These are phyloP conservation scores for Coilia nasus DNA, from an alignment of 2,797 vertebrate genomes.

Conservation along the genomic window DNA sequence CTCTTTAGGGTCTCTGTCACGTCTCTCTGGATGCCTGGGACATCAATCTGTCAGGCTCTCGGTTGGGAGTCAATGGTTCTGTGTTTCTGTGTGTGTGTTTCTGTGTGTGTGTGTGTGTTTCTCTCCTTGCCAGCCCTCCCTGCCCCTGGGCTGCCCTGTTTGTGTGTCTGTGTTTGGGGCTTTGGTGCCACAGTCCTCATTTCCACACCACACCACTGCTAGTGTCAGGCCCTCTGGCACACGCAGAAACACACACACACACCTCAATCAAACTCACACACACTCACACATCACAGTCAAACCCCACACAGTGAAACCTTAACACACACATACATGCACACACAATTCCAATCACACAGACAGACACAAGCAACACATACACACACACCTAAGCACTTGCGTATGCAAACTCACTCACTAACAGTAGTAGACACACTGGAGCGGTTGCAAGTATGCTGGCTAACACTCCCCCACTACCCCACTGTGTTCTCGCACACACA, in stretches of 20 bases:
- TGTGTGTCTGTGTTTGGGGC: neutral
- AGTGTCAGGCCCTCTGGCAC: neutral
- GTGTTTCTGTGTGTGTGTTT: neutral
- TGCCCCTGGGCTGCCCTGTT: slow-evolving; percentile 1
- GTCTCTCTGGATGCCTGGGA: slow-evolving; percentile 18
- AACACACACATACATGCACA: neutral
- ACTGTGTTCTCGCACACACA: neutral
- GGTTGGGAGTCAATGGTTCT: slow-evolving; percentile 11
- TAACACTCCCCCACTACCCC: neutral
- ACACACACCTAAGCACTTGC: neutral
- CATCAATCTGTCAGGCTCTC: slow-evolving; percentile 19
- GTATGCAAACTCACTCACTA: neutral
- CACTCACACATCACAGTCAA: too few relatives aligned
- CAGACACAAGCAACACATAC: neutral
- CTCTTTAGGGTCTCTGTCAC: neutral
- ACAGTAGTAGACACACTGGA: neutral
- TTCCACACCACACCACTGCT: neutral
- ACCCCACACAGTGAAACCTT: too few relatives aligned
- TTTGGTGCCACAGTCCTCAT: neutral
- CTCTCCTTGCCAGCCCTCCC: neutral
- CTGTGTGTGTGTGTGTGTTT: neutral
- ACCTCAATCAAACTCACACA: neutral
- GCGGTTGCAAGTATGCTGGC: neutral
- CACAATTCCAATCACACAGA: neutral
- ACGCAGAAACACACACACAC: neutral